Base-by-base conservation (phyloP, 2,888 invertebrate genomes). In the Belgica antarctica region DNA sequence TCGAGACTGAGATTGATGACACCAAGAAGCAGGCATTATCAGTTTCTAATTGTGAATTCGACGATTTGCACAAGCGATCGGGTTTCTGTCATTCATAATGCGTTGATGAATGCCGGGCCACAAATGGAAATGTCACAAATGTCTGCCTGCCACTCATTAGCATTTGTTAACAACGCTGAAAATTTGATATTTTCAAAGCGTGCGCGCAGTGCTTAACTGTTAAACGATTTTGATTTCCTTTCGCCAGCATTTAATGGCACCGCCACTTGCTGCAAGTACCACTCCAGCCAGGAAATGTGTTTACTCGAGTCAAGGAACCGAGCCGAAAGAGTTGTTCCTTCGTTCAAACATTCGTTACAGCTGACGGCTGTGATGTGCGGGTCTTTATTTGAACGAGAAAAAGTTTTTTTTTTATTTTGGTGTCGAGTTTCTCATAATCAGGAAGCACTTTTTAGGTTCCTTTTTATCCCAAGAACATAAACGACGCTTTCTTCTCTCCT, bases 381-480 rank as follows among this genome's bases (percentile, higher is more conserved):
- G 59, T 25, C 25, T 22, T 17, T 52, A 17, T n/a, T n/a, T n/a
- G n/a, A n/a, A n/a, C n/a, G n/a, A n/a, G n/a, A n/a, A n/a, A n/a
- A n/a, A n/a, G n/a, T n/a, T n/a, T n/a, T n/a, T n/a, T n/a, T n/a
- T n/a, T 62, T 31, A 31, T 62, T 46, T 68, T 22, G 68, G 68
- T 68, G 27, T 68, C 68, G 24, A 52, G 27, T 68, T 68, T 57
- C 68, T 28, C 34, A 65, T 65, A 65, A 65, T 65, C 65, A 68
- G 68, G 68, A 68, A 68, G 68, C 68, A 68, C 68, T 68, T 68
- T 68, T 68, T 66, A 22, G n/a, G 52, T 52, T 59, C 59, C 15
- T 27, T 59, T 59, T 59, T 19, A 59, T 52, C 52, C 22, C 12
- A 31, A 31, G 34, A 31, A 31, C 12, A 52, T 7, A 52, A 52